Conservation (phyloP, 2,113 vertebrate genomes). For the Excalfactoria chinensis region DNA sequence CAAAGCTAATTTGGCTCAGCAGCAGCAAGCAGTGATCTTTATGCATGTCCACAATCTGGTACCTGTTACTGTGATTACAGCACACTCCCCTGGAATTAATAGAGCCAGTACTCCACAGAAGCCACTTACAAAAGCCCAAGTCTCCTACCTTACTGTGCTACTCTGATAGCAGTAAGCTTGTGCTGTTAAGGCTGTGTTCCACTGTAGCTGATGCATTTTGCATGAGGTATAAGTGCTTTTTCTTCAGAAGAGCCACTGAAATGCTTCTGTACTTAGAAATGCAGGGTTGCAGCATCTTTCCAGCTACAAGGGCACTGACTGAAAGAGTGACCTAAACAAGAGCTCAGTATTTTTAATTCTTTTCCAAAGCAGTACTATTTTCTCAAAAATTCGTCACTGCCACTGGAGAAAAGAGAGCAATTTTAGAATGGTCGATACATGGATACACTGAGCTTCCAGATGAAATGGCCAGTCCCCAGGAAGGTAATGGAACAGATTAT, state of each 20-base stretch:
- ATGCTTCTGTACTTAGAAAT: neutral
- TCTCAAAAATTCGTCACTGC: neutral
- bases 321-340: neutral
- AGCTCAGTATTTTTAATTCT: neutral
- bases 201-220: neutral
- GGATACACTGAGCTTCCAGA: neutral
- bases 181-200: neutral
- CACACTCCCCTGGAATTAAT: neutral
- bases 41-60: neutral
- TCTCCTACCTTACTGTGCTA: accelerated
- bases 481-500: no score
- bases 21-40: neutral
- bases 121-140: neutral
- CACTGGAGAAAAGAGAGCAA: neutral
- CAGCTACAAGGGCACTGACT: neutral
- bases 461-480: neutral
- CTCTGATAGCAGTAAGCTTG: neutral
- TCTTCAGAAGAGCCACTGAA: neutral
- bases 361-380: neutral
- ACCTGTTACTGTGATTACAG: neutral
- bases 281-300: neutral
- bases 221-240: neutral
- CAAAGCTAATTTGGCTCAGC: neutral
- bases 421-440: neutral
- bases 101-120: neutral